Percentiles rank a stretch among this genome's conserved stretches.
Conservation (phyloP, 2,797 vertebrate genomes). For the Poeciliopsis paucimaculata region DNA sequence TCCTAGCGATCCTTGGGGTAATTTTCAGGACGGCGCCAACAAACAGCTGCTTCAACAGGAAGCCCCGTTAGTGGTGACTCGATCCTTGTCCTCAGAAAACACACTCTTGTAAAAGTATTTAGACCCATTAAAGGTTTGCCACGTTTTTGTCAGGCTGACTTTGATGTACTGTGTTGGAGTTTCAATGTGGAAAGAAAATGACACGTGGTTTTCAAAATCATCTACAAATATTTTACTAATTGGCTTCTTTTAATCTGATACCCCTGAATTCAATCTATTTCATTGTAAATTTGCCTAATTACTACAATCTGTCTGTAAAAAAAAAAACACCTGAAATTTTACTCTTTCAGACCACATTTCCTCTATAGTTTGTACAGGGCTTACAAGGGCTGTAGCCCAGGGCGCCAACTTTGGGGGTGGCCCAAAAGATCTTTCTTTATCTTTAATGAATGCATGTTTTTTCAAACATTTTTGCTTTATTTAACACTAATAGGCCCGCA, state of each 20-base stretch:
- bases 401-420: too few species aligned
- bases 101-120: not conserved
- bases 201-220: not conserved
- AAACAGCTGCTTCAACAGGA: conserved; percentile 40
- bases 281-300: not conserved
- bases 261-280: not conserved
- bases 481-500: too few species aligned
- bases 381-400: too few species aligned
- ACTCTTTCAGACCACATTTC: not conserved
- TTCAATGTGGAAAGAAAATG: not conserved
- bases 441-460: too few species aligned
- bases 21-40: conserved; percentile 52
- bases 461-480: too few species aligned
- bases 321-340: not conserved
- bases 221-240: not conserved
- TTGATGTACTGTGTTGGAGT: not conserved
- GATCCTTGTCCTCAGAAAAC: conserved; percentile 34
- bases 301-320: not conserved
- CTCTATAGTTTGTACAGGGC: too few species aligned
- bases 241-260: not conserved
- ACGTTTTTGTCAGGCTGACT: not conserved
- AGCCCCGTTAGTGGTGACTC: conserved; percentile 2
- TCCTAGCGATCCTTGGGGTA: conserved; percentile 47
- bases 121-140: not conserved
- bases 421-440: too few species aligned